These are phyloP conservation scores for Eurytoma californica DNA, from an alignment of 2,888 invertebrate genomes.

Conservation along the genomic window DNA sequence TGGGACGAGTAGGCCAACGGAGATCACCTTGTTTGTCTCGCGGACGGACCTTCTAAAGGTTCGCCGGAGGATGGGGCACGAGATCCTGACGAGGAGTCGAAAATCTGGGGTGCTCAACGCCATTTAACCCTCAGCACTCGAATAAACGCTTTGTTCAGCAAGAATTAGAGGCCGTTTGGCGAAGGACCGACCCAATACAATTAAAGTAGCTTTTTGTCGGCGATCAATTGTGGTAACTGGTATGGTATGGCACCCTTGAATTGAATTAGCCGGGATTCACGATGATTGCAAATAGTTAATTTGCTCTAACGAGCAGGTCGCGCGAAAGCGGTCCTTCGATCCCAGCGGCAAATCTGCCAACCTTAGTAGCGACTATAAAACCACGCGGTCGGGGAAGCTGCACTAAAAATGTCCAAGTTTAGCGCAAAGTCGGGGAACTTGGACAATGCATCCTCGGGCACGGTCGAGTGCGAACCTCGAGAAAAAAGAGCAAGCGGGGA, in stretches of 20 bases:
- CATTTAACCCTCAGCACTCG: background rate
- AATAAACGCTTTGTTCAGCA: background rate
- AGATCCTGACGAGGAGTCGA: slow-evolving; percentile 25
- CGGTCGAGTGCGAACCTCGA: background rate
- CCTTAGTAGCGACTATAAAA: background rate
- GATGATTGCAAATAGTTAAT: too few species aligned
- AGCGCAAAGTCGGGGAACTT: slow-evolving; percentile 11
- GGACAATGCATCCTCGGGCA: slow-evolving; percentile 30
- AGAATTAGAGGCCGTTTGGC: too few species aligned
- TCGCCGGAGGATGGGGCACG: background rate
- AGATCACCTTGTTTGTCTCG: slow-evolving; percentile 44
- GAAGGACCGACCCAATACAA: too few species aligned
- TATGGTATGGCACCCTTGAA: too few species aligned
- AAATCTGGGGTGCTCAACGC: background rate
- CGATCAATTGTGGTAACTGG: too few species aligned
- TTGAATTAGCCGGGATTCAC: too few species aligned
- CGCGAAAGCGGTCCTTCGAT: too few species aligned
- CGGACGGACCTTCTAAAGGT: background rate
- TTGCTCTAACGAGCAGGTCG: too few species aligned
- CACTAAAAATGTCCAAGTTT: slow-evolving; percentile 21
- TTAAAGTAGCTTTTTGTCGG: too few species aligned
- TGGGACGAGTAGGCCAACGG: slow-evolving; percentile 12
- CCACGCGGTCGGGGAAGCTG: background rate
- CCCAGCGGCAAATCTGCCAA: too few species aligned
- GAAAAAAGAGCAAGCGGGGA: background rate